Percentiles rank a stretch among this genome's conserved stretches.
Evolutionary conservation across 2,113 vertebrate species (phyloP).

Genomic region (Tricholaema leucomelas): DNA sequence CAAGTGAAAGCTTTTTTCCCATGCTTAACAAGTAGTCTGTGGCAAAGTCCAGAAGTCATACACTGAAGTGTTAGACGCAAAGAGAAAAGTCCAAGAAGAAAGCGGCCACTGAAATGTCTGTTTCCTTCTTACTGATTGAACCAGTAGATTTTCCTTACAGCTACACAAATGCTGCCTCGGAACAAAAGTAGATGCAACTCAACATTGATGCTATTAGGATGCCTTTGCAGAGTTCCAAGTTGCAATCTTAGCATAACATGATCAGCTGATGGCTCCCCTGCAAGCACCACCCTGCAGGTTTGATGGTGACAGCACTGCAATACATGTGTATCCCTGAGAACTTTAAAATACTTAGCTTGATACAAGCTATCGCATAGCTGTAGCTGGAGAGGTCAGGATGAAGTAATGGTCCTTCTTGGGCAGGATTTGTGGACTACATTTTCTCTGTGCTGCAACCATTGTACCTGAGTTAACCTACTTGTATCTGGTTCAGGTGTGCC

Average conservation of each 20-base stretch:
- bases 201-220: background rate
- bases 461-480: conserved; percentile 30
- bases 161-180: background rate
- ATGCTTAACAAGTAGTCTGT: conserved; percentile 24
- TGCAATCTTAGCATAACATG: background rate
- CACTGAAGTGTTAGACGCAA: background rate
- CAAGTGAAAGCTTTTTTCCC: background rate
- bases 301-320: background rate
- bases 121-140: background rate
- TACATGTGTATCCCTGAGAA: background rate
- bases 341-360: background rate
- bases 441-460: conserved; percentile 29
- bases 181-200: background rate
- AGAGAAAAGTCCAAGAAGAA: background rate
- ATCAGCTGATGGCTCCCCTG: background rate
- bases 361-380: background rate
- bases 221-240: background rate
- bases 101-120: background rate
- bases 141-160: background rate
- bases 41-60: background rate
- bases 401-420: background rate
- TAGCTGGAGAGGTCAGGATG: background rate
- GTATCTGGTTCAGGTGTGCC: conserved; percentile 25
- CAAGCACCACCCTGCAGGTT: background rate
- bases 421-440: background rate